A percentile compares a stretch with the other conserved stretches of the same genome.
Conservation (phyloP, 2,888 invertebrate genomes). For the Tipula lateralis region DNA sequence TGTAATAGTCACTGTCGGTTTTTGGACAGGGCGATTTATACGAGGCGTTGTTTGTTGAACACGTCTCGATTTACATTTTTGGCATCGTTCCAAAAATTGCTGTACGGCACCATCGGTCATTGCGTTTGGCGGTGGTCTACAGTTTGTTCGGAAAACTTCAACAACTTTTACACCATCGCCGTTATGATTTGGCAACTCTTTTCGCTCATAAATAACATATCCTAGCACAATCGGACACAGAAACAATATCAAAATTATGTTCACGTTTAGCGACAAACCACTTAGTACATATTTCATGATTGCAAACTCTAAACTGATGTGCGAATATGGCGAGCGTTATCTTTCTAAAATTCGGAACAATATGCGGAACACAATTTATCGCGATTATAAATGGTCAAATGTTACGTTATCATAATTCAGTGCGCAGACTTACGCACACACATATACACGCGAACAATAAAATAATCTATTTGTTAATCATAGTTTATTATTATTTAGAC, state of each 20-base stretch:
- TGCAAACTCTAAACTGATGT: background rate
- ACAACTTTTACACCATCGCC: background rate
- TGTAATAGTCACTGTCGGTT: too few species aligned
- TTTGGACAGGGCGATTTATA: too few species aligned
- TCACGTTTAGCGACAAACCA: background rate
- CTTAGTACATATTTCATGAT: background rate
- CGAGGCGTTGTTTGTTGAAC: background rate
- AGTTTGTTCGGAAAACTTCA: background rate
- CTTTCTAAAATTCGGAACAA: background rate
- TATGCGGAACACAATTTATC: too few species aligned
- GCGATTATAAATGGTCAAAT: background rate
- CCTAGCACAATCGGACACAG: background rate
- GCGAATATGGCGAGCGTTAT: background rate
- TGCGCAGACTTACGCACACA: too few species aligned
- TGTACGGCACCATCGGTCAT: background rate
- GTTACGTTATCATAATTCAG: background rate
- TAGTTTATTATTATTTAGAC: too few species aligned
- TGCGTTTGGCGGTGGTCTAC: background rate
- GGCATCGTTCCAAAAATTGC: too few species aligned
- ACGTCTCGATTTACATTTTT: too few species aligned
- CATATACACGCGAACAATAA: background rate
- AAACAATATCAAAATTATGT: background rate
- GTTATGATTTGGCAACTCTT: background rate
- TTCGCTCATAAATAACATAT: background rate
- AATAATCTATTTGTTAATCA: background rate